phyloP scores from a whole-genome alignment of 2,888 invertebrate genomes.

The Synergus japonicus region DNA sequence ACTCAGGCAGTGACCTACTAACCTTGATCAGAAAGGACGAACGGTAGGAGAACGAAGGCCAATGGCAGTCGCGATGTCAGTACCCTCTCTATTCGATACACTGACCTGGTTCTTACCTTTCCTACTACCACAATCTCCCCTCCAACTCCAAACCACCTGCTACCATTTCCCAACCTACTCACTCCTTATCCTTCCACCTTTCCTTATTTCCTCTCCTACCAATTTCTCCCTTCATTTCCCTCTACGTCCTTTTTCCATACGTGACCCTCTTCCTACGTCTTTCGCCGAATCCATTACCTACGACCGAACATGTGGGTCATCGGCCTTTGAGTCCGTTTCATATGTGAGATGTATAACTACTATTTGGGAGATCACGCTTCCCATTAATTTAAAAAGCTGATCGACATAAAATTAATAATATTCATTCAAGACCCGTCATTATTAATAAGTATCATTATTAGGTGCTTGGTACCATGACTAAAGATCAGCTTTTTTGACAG shows the following conservation, averaged over 20 bases:
- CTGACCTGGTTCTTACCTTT: slow-evolving; percentile 50
- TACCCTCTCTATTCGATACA: slow-evolving; percentile 46
- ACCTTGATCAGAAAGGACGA: slow-evolving; percentile 66
- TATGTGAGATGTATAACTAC: slow-evolving; percentile 45
- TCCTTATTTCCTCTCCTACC: slow-evolving; percentile 59
- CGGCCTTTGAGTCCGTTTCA: slow-evolving; percentile 58
- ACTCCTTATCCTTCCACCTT: slow-evolving; percentile 45
- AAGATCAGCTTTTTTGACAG: slow-evolving; percentile 21
- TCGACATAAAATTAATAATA: slow-evolving; percentile 15
- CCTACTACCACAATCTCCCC: slow-evolving; percentile 1
- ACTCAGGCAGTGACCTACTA: slow-evolving; percentile 72
- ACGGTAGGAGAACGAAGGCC: slow-evolving; percentile 56
- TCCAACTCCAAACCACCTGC: slow-evolving; percentile 8
- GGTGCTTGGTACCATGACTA: not conserved
- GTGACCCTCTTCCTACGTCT: slow-evolving; percentile 57
- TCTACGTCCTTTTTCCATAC: slow-evolving; percentile 51
- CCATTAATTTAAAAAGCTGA: slow-evolving; percentile 43
- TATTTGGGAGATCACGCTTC: slow-evolving; percentile 48
- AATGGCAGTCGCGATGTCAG: slow-evolving; percentile 38
- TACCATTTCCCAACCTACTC: slow-evolving; percentile 32
- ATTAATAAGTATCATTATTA: slow-evolving; percentile 9
- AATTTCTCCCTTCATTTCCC: slow-evolving; percentile 49
- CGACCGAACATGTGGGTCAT: slow-evolving; percentile 68
- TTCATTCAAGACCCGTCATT: not conserved
- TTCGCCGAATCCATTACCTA: slow-evolving; percentile 57